phyloP scores from a whole-genome alignment of 1,140 invertebrate species.

The Conus ventricosus region DNA sequence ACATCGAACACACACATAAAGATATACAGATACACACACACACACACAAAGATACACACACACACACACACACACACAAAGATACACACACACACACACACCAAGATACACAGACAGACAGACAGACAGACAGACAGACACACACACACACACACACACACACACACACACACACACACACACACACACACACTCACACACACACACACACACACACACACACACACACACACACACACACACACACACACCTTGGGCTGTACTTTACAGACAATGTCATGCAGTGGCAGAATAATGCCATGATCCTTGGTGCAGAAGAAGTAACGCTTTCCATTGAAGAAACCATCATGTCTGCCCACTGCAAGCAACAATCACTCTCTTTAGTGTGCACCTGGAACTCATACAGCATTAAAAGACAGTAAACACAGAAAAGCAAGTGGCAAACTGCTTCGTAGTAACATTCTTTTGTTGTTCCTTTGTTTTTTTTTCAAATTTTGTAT shows the following conservation, averaged over 20 bases:
- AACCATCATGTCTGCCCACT: constrained; percentile 68
- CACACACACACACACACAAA: background rate
- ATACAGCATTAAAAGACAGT: background rate
- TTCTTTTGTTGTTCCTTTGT: background rate
- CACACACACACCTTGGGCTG: constrained; percentile 56
- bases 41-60: constrained; percentile 7
- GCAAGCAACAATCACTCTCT: constrained; percentile 11
- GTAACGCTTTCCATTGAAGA: constrained; percentile 65
- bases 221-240: background rate
- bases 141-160: constrained; percentile 47
- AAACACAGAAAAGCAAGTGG: too few relatives aligned
- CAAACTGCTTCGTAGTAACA: background rate
- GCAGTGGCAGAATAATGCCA: constrained; percentile 65
- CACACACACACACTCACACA: background rate
- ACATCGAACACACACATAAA: background rate
- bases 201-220: background rate
- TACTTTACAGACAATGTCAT: constrained; percentile 67
- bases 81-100: background rate
- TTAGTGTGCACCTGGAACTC: constrained; percentile 19
- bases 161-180: background rate
- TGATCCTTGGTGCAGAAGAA: constrained; percentile 68
- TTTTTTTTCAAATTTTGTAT: too few relatives aligned
- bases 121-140: background rate
- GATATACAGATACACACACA: background rate
- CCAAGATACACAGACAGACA: too few relatives aligned